Evolutionary conservation across 1,140 invertebrate species (phyloP), one percentile per base, ranked within the genome.

Genomic region (Vanessa tameamea): DNA sequence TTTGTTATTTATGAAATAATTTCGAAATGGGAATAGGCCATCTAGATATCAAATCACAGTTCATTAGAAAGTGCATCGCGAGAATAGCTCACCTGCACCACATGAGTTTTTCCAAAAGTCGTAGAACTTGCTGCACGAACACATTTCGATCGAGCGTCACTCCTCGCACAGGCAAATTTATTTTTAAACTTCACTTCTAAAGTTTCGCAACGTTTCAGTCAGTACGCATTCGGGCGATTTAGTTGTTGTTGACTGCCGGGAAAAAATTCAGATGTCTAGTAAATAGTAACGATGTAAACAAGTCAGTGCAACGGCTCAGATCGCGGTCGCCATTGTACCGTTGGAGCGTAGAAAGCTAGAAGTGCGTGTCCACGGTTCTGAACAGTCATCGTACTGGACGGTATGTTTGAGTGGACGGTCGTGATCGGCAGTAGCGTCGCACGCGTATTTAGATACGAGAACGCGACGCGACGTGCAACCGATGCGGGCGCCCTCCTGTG

Each of bases 171-270:
- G 82, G 87, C 84, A 82, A 89, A 89, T 90, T 86, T 92, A 91
- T 91, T 90, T 91, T 87, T 92, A 91, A 90, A 92, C 87, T 92
- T 90, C 88, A 92, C 90, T 87, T 83, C 85, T 89, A 90, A 76
- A 88, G 90, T 92, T 92, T 89, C 87, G 89, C 86, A 90, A 91
- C 82, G 78, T 85, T 86, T 87, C 85, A 87, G 80, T 80, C 78
- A 77, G 79, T 82, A 80, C 78, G 83, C 78, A 83, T 83, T 84
- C 76, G 79, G 79, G 79, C 83, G 75, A 80, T 84, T 83, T 75
- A 81, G 69, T 86, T 82, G 81, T 81, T 81, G 81, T 79, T 66
- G 79, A 80, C 65, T 78, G 79, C 73, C 72, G 76, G 79, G 76
- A 80, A 82, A 84, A 87, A 82, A 75, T 88, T 87, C 81, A 79